phyloP scores from a whole-genome alignment of 2,113 vertebrate genomes.

The Microtus richardsoni region DNA sequence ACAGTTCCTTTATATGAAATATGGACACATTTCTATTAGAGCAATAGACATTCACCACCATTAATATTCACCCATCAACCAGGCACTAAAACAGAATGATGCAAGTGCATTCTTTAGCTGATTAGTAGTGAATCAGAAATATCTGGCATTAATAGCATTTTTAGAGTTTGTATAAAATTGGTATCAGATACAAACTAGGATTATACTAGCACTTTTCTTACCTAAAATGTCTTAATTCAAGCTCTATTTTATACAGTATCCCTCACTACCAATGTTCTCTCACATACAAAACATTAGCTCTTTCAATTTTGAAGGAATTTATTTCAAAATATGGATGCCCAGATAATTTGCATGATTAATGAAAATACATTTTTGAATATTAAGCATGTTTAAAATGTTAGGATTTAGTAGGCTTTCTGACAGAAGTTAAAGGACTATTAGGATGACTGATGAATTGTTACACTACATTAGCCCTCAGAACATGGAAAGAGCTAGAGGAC shows the following conservation, averaged over 20 bases:
- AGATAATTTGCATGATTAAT: conserved; percentile 78
- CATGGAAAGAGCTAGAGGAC: conserved; percentile 68
- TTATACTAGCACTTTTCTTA: conserved; percentile 33
- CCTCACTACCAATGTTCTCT: neutral
- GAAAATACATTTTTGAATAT: conserved; percentile 81
- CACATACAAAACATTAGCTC: conserved; percentile 51
- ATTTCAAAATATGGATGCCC: conserved; percentile 74
- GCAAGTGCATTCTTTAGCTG: neutral
- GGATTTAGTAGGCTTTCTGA: conserved; percentile 78
- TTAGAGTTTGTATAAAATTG: neutral
- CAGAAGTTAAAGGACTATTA: conserved; percentile 81
- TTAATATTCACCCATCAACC: conserved; percentile 23
- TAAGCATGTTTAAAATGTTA: conserved; percentile 80
- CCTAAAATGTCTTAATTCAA: conserved; percentile 51
- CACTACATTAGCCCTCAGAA: conserved; percentile 74
- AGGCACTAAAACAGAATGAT: conserved; percentile 28
- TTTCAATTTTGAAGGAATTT: conserved; percentile 69
- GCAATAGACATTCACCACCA: neutral
- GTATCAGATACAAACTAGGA: neutral
- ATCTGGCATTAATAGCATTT: neutral
- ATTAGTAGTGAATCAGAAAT: conserved; percentile 37
- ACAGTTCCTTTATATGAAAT: conserved; percentile 1
- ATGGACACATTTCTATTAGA: neutral
- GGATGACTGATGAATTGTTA: conserved; percentile 80
- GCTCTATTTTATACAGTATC: conserved; percentile 18